Conservation (phyloP, 2,888 invertebrate species). For the Trachelus iudaicus region DNA sequence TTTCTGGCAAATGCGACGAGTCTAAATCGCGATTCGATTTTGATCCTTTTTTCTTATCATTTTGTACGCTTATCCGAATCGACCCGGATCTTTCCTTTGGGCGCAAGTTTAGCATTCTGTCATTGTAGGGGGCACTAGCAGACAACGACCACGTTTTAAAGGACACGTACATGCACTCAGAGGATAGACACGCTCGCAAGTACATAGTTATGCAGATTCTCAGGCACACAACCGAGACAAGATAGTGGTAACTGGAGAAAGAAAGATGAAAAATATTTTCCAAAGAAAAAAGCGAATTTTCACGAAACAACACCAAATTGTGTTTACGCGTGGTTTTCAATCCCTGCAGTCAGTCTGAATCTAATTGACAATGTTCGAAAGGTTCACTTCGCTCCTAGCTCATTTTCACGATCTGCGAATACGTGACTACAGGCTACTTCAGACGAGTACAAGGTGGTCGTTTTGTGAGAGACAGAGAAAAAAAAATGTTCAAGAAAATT, state of each 20-base stretch:
- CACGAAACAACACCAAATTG: neutral
- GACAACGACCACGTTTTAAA: neutral
- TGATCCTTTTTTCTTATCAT: neutral
- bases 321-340: conserved; percentile 50
- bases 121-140: neutral
- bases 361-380: conserved; percentile 66
- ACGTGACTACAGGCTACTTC: neutral
- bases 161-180: neutral
- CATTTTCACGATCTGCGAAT: conserved; percentile 11
- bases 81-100: neutral
- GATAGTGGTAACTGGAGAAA: conserved; percentile 40
- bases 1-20: neutral
- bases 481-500: neutral
- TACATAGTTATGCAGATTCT: neutral
- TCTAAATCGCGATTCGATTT: neutral
- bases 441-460: neutral
- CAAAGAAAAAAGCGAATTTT: neutral
- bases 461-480: neutral
- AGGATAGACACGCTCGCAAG: neutral
- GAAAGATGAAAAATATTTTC: neutral
- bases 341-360: conserved; percentile 66
- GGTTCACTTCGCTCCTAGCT: conserved; percentile 43
- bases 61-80: neutral
- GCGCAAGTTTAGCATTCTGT: neutral
- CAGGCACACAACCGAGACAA: conserved; percentile 37